phyloP scores from a whole-genome alignment of 1,140 invertebrate genomes.

The Aporrectodea caliginosa region DNA sequence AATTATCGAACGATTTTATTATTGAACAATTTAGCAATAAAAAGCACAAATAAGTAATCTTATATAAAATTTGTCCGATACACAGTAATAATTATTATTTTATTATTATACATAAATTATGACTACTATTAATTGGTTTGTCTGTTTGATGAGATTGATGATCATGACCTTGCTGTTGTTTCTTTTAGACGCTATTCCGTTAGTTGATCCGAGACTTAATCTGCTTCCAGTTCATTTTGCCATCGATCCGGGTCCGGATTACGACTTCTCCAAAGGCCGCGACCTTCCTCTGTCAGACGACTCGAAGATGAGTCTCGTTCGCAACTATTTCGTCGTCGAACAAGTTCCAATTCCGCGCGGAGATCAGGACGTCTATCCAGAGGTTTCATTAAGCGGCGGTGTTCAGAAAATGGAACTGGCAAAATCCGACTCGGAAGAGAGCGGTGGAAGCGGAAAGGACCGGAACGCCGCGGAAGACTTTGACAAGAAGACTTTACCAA shows the following conservation, averaged over 20 bases:
- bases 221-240: slow-evolving; percentile 74
- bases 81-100: too few relatives aligned
- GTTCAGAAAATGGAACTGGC: not conserved
- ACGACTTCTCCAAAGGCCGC: not conserved
- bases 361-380: not conserved
- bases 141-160: too few relatives aligned
- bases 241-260: slow-evolving; percentile 71
- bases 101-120: too few relatives aligned
- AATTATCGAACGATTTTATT: too few relatives aligned
- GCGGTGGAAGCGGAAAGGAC: not conserved
- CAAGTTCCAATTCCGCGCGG: not conserved
- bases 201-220: slow-evolving; percentile 69
- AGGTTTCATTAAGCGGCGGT: not conserved
- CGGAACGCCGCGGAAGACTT: not conserved
- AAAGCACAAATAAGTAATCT: too few relatives aligned
- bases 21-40: too few relatives aligned
- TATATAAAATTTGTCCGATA: too few relatives aligned
- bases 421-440: not conserved
- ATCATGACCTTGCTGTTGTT: too few relatives aligned
- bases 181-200: slow-evolving; percentile 64
- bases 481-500: not conserved
- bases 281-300: not conserved
- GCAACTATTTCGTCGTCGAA: not conserved
- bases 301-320: not conserved
- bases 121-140: too few relatives aligned